Percentiles rank a stretch among this genome's conserved stretches.
These are phyloP conservation scores for Lipotes vexillifer DNA, from an alignment of 2,113 vertebrate species.

Conservation along the genomic window DNA sequence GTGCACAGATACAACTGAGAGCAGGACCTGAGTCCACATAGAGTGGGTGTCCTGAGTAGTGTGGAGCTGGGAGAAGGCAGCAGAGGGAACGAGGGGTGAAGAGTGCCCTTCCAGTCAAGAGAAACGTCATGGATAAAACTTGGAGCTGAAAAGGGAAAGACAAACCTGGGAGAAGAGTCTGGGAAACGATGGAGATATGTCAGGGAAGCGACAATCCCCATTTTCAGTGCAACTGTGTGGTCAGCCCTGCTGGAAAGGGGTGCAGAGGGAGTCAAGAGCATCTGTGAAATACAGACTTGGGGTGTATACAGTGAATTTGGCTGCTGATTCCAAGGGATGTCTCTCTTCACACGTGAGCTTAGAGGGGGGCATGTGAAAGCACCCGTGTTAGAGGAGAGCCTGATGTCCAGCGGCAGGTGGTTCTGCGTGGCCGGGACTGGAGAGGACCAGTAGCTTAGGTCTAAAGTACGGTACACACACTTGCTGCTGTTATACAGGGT, in stretches of 20 bases:
- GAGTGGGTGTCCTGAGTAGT: background rate
- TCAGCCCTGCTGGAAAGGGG: background rate
- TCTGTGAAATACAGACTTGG: background rate
- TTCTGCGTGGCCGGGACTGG: background rate
- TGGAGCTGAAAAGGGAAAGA: background rate
- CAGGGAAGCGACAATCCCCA: background rate
- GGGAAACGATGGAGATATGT: background rate
- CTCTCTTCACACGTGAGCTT: background rate
- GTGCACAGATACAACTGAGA: fast-evolving
- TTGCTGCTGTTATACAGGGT: background rate
- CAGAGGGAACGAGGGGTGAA: background rate
- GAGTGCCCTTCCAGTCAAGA: background rate
- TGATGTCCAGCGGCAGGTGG: fast-evolving
- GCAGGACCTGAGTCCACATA: too few relatives aligned
- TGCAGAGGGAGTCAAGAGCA: background rate
- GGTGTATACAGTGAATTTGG: too few relatives aligned
- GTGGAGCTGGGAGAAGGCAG: background rate
- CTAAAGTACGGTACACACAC: fast-evolving
- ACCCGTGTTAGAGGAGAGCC: background rate
- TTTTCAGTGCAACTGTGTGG: background rate
- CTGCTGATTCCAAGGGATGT: background rate
- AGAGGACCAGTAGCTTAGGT: background rate
- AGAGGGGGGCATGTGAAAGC: background rate
- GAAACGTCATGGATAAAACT: too few relatives aligned
- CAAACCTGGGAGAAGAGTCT: background rate